A percentile compares a stretch with the other conserved stretches of the same genome.
These are phyloP conservation scores for Eupeodes luniger DNA, from an alignment of 2,888 invertebrate species.

Conservation along the genomic window DNA sequence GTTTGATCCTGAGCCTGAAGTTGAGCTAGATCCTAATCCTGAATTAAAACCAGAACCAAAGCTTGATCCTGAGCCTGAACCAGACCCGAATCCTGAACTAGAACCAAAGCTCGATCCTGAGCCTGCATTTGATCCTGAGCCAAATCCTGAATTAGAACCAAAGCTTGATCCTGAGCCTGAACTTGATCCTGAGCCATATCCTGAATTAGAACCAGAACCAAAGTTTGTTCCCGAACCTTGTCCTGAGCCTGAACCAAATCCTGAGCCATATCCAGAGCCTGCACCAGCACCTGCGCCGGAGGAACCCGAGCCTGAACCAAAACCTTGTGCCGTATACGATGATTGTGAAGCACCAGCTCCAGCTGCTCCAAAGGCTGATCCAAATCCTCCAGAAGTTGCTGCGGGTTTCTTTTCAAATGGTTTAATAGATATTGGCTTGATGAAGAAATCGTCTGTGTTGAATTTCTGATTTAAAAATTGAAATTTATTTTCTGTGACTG, in stretches of 20 bases:
- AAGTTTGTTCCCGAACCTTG: neutral
- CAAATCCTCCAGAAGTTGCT: neutral
- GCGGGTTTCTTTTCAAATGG: conserved; percentile 25
- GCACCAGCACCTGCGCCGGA: neutral
- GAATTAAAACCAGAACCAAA: conserved; percentile 7
- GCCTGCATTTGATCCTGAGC: neutral
- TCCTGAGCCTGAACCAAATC: conserved; percentile 3
- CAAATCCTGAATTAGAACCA: neutral
- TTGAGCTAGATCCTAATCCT: conserved; percentile 8
- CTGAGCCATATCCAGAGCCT: neutral
- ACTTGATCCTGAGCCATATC: neutral
- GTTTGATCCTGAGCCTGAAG: neutral
- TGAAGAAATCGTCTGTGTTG: conserved; percentile 54
- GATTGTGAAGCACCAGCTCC: conserved; percentile 1
- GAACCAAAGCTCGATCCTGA: conserved; percentile 3
- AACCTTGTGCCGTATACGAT: neutral
- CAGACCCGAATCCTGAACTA: conserved; percentile 5
- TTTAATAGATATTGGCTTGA: neutral
- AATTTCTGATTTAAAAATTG: conserved; percentile 82
- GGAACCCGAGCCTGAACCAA: neutral
- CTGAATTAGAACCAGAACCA: neutral
- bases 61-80: conserved; percentile 5
- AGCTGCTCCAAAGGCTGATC: conserved; percentile 15
- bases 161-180: neutral
- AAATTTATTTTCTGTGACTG: conserved; percentile 79